phyloP scores from a whole-genome alignment of 2,888 invertebrate genomes.

The Dasysyrphus tricinctus region DNA sequence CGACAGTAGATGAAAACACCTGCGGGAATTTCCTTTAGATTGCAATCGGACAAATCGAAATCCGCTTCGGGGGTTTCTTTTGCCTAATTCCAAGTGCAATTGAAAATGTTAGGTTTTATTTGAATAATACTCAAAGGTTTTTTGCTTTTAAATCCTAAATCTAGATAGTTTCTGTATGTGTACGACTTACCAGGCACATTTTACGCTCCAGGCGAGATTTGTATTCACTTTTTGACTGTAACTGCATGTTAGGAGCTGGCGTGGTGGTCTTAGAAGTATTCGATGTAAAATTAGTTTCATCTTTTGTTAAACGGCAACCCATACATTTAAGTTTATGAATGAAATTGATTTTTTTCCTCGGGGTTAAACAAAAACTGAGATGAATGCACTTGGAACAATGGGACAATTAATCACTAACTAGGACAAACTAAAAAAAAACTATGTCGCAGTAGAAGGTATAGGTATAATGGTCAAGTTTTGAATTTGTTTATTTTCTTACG shows the following conservation, averaged over 20 bases:
- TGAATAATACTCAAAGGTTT: not conserved
- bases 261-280: conserved; percentile 54
- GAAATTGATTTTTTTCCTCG: conserved; percentile 57
- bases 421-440: conserved; percentile 56
- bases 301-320: conserved; percentile 78
- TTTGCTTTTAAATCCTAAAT: not conserved
- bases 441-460: conserved; percentile 47
- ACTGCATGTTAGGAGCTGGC: conserved; percentile 57
- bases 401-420: conserved; percentile 47
- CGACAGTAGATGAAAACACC: conserved; percentile 92
- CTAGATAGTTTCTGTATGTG: not conserved
- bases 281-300: conserved; percentile 69
- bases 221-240: conserved; percentile 77
- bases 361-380: conserved; percentile 15
- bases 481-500: not conserved
- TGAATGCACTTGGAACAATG: conserved; percentile 50
- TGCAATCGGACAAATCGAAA: conserved; percentile 92
- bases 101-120: not conserved
- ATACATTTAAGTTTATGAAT: conserved; percentile 76
- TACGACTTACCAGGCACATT: conserved; percentile 77
- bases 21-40: conserved; percentile 88
- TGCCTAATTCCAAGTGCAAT: conserved; percentile 78
- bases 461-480: conserved; percentile 21
- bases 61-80: conserved; percentile 91
- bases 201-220: conserved; percentile 78